phyloP scores from a whole-genome alignment of 2,888 invertebrate species.

The Malachius bipustulatus region DNA sequence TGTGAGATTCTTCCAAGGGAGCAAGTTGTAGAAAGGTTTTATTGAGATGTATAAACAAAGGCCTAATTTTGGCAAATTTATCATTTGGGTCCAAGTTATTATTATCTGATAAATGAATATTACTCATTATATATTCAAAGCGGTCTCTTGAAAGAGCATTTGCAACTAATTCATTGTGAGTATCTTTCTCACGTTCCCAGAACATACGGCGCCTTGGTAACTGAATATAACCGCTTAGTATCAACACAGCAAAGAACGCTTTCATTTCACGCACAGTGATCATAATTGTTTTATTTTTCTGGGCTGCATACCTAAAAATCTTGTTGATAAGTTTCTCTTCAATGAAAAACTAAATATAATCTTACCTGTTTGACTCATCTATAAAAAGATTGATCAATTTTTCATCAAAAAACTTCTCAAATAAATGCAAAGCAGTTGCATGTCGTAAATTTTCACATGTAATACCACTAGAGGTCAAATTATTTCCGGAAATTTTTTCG shows the following conservation, averaged over 20 bases:
- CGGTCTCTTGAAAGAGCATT: background rate
- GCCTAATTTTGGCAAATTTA: background rate
- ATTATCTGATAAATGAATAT: background rate
- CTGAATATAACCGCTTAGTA: background rate
- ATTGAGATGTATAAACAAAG: background rate
- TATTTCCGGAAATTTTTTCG: too few relatives aligned
- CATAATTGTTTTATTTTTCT: too few relatives aligned
- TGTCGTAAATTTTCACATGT: too few relatives aligned
- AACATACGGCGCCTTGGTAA: background rate
- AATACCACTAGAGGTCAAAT: too few relatives aligned
- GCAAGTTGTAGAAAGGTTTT: background rate
- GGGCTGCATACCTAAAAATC: too few relatives aligned
- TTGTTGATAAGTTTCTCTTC: too few relatives aligned
- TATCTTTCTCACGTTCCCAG: background rate
- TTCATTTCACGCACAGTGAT: background rate
- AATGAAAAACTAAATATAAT: too few relatives aligned
- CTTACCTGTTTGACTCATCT: background rate
- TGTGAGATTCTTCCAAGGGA: background rate
- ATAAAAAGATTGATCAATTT: background rate
- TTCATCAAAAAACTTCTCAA: background rate
- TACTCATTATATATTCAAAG: background rate
- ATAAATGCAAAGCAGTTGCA: background rate
- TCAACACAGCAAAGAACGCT: conserved; percentile 1
- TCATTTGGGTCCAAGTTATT: background rate
- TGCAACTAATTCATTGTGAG: background rate